Base-by-base conservation (phyloP, 2,888 invertebrate genomes). In the Morpho deidamia region DNA sequence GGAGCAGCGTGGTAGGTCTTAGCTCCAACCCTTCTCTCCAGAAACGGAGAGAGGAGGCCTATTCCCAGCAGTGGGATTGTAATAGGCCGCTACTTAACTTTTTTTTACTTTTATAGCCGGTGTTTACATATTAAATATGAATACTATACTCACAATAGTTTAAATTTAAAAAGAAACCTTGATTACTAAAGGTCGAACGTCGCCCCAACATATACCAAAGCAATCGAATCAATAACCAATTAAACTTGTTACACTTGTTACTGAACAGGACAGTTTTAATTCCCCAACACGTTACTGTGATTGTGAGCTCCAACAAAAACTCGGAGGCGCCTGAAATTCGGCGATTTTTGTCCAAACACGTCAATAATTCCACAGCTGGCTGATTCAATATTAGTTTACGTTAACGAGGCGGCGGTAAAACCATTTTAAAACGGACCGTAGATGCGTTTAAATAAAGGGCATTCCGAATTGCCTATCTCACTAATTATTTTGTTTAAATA, bases 401-500 rank as follows among this genome's bases (percentile, higher is more conserved):
- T 74, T 83, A 84, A 84, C 84, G 83, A 84, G 83, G 70, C 78
- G 68, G 32, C 14, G 23, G 33, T 44, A 9, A 38, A 2, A 2
- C n/a, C 60, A 59, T 33, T 43, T 45, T n/a, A 70, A 62, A 64
- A 44, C 41, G 14, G 44, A 50, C 67, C 58, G 54, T 60, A 59
- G 35, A 8, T 7, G 8, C 8, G 12, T 37, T 12, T 35, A 41
- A 33, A 55, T 61, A 65, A 47, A 62, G 67, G 62, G 44, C 49
- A 56, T 35, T 67, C 68, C 60, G 7, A 33, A 23, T 42, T 46
- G 44, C 7, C n/a, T 1, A 0, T 1, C 8, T 9, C 39, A 70
- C 72, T 79, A 76, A 81, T 81, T 80, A 78, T 78, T 74, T 74
- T 72, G 71, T 74, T 74, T 75, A 75, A 80, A 78, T 77, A 77